Evolutionary conservation across 2,113 vertebrate species (phyloP).

Genomic region (Mirounga angustirostris): DNA sequence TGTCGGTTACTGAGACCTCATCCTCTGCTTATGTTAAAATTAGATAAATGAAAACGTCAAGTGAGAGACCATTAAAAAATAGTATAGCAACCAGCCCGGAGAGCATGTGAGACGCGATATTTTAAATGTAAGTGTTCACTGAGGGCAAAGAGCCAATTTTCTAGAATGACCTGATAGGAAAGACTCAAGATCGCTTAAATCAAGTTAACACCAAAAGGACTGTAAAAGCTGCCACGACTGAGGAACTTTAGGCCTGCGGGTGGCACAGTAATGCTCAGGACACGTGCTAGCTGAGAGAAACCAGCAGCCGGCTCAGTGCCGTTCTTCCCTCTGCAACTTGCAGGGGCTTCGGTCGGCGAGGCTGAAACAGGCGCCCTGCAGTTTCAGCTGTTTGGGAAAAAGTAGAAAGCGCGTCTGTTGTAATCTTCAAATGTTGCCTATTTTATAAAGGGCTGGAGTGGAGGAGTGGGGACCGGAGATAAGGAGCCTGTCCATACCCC

Average conservation of each 20-base stretch:
- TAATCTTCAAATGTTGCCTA: accelerated
- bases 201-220: not conserved
- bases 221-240: accelerated
- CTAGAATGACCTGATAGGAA: not conserved
- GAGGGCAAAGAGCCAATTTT: accelerated
- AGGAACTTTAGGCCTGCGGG: accelerated
- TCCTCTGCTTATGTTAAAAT: not conserved
- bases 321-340: not conserved
- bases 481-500: accelerated
- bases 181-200: not conserved
- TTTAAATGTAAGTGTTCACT: no score
- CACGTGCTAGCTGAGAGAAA: accelerated
- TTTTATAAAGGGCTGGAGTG: not conserved
- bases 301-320: accelerated
- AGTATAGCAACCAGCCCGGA: accelerated
- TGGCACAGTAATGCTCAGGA: accelerated
- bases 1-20: not conserved
- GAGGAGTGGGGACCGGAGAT: accelerated
- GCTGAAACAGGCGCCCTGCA: not conserved
- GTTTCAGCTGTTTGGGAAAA: not conserved
- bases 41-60: not conserved
- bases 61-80: not conserved
- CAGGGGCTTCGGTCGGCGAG: no score
- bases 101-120: accelerated
- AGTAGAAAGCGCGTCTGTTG: accelerated